A percentile compares a stretch with the other conserved stretches of the same genome.
Conservation (phyloP, 2,888 invertebrate species). For the Hyles lineata region DNA sequence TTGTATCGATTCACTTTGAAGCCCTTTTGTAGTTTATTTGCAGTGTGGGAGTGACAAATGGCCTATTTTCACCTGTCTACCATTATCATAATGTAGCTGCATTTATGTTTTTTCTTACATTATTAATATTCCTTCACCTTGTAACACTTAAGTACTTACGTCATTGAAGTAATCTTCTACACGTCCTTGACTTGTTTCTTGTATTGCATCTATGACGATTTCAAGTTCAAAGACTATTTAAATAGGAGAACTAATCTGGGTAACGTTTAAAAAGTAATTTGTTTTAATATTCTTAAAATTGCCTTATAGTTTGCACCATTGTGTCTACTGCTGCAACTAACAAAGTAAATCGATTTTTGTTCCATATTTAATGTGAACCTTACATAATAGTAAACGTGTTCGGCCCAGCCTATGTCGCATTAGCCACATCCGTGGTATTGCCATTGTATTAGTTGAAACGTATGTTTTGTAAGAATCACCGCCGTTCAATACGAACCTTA, state of each 20-base stretch:
- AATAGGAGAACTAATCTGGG: too few species aligned
- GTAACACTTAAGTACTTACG: too few species aligned
- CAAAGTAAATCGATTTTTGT: conserved; percentile 3
- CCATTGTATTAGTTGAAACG: not conserved
- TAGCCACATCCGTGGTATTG: not conserved
- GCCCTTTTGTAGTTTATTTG: not conserved
- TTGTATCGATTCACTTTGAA: conserved; percentile 10
- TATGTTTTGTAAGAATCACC: not conserved
- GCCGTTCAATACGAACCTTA: not conserved
- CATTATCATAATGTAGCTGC: not conserved
- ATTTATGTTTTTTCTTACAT: not conserved
- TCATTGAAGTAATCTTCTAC: too few species aligned
- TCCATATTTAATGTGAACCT: not conserved
- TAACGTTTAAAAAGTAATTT: too few species aligned
- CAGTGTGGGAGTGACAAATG: not conserved
- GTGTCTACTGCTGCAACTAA: not conserved
- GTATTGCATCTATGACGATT: too few species aligned
- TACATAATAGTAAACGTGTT: not conserved
- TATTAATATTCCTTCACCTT: too few species aligned
- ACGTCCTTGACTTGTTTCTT: too few species aligned
- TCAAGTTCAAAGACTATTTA: too few species aligned
- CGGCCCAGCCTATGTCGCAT: conserved; percentile 13
- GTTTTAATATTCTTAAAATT: too few species aligned
- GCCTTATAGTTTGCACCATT: too few species aligned
- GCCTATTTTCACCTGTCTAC: not conserved